phyloP scores from a whole-genome alignment of 1,140 invertebrate species.

The Akabosia matsudoensis region DNA sequence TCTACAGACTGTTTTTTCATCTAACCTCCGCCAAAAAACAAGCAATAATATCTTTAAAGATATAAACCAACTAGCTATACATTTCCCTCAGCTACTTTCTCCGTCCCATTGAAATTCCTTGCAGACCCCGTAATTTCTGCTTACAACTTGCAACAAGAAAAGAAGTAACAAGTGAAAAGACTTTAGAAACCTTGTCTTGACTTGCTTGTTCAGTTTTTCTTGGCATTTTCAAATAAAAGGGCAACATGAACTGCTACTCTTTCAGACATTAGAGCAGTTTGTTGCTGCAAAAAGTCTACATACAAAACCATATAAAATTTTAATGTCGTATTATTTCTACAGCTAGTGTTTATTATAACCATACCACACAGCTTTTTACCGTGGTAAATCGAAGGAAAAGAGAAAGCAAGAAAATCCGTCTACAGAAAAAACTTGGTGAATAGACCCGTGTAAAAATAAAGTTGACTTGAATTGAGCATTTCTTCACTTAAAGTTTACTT shows the following conservation, averaged over 20 bases:
- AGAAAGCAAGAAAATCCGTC: not conserved
- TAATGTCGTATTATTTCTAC: too few relatives aligned
- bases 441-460: not conserved
- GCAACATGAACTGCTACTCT: too few relatives aligned
- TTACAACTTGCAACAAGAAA: not conserved
- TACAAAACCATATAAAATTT: not conserved
- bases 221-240: not conserved
- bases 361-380: too few relatives aligned
- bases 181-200: not conserved
- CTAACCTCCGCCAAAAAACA: too few relatives aligned
- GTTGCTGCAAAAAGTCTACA: not conserved
- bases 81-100: not conserved
- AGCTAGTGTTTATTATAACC: too few relatives aligned
- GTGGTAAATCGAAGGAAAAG: not conserved
- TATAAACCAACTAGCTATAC: not conserved
- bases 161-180: slow-evolving; percentile 22
- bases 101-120: slow-evolving; percentile 14
- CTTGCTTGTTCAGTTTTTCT: not conserved
- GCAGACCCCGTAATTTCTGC: not conserved
- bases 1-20: not conserved
- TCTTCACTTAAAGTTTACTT: slow-evolving; percentile 13
- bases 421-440: too few relatives aligned
- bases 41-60: not conserved
- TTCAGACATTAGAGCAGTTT: too few relatives aligned
- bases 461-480: slow-evolving; percentile 19